phyloP scores from a whole-genome alignment of 2,888 invertebrate species.

The Dynastes hyllus region DNA sequence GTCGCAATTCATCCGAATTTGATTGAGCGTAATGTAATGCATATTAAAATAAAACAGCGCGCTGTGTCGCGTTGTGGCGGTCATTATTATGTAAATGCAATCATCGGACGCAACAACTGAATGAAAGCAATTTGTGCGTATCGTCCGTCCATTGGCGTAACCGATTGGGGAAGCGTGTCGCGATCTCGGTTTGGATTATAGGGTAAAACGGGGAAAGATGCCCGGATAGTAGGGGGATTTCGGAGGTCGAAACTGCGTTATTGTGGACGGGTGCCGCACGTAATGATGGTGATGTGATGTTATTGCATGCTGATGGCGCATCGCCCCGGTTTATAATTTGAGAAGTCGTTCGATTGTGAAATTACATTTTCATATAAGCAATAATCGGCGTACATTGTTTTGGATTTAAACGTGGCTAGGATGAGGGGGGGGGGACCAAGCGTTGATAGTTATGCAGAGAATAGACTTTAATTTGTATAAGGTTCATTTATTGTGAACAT shows the following conservation, averaged over 20 bases:
- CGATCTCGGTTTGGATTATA: constrained; percentile 1
- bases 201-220: constrained; percentile 4
- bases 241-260: constrained; percentile 17
- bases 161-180: constrained; percentile 38
- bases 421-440: too few relatives aligned
- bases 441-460: too few relatives aligned
- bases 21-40: constrained; percentile 54
- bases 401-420: not conserved
- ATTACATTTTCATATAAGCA: constrained; percentile 60
- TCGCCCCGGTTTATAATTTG: constrained; percentile 35
- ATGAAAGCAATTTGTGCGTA: constrained; percentile 59
- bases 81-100: constrained; percentile 60
- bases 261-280: not conserved
- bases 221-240: constrained; percentile 10
- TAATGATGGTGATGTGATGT: constrained; percentile 23
- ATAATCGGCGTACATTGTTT: constrained; percentile 50
- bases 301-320: constrained; percentile 2
- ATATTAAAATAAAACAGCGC: constrained; percentile 59
- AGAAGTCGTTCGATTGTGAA: constrained; percentile 58
- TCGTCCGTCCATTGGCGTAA: constrained; percentile 49
- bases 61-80: constrained; percentile 1
- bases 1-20: constrained; percentile 44
- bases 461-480: too few relatives aligned
- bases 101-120: constrained; percentile 54
- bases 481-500: too few relatives aligned